phyloP scores from a whole-genome alignment of 2,113 vertebrate genomes.

The Sinocyclocheilus anshuiensis region DNA sequence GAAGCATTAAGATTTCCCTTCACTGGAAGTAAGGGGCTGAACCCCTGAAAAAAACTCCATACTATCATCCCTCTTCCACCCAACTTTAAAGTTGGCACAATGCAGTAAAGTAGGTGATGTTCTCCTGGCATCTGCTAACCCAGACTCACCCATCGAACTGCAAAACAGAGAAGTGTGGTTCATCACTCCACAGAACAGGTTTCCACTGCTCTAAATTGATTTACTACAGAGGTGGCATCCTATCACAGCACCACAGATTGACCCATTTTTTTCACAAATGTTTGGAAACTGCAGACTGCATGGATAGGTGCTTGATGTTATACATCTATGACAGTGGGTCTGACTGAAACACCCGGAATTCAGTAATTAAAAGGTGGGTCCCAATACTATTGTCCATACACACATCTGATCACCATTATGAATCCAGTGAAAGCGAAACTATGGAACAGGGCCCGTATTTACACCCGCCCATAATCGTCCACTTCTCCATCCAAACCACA shows the following conservation, averaged over 20 bases:
- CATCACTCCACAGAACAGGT: too few species aligned
- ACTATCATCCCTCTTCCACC: too few species aligned
- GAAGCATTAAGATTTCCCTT: too few species aligned
- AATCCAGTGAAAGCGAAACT: conserved; percentile 26
- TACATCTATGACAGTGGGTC: neutral
- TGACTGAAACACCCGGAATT: neutral
- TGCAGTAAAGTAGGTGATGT: too few species aligned
- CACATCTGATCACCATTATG: neutral
- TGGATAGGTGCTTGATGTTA: neutral
- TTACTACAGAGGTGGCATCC: neutral
- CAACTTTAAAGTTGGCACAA: too few species aligned
- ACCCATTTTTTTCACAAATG: neutral
- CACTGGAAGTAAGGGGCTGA: too few species aligned
- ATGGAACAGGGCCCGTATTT: neutral
- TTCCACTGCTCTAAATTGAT: too few species aligned
- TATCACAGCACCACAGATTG: neutral
- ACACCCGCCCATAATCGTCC: conserved; percentile 31
- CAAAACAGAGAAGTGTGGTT: too few species aligned
- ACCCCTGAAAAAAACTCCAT: too few species aligned
- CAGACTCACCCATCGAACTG: too few species aligned
- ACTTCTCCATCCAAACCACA: conserved; percentile 51
- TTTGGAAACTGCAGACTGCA: too few species aligned
- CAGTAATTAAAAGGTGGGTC: neutral
- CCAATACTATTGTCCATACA: neutral
- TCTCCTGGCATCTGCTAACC: too few species aligned